phyloP scores from a whole-genome alignment of 1,140 invertebrate species.

The Bacillus rossius region DNA sequence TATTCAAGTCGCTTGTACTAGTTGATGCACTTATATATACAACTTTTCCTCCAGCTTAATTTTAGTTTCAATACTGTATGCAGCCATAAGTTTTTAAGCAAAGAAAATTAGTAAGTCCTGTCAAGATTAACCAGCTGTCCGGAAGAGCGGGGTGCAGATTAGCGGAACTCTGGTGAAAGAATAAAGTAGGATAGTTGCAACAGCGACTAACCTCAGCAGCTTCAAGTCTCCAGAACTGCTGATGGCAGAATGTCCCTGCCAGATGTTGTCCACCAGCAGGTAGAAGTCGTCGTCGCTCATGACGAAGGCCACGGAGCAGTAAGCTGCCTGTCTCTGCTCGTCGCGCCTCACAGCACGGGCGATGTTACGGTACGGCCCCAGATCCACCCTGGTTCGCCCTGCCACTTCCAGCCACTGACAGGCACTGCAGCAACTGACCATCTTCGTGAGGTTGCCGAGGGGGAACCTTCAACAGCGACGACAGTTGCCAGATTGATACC shows the following conservation, averaged over 20 bases:
- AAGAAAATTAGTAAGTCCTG: too few relatives aligned
- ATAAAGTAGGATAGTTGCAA: too few relatives aligned
- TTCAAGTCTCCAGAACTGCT: slow-evolving; percentile 53
- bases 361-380: slow-evolving; percentile 55
- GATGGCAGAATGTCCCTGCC: slow-evolving; percentile 59
- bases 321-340: slow-evolving; percentile 35
- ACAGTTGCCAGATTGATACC: too few relatives aligned
- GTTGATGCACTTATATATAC: too few relatives aligned
- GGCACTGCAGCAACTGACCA: slow-evolving; percentile 45
- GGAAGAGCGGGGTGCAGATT: too few relatives aligned
- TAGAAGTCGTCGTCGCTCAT: slow-evolving; percentile 57
- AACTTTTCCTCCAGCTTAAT: too few relatives aligned
- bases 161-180: too few relatives aligned
- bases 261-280: slow-evolving; percentile 57
- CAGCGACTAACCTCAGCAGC: slow-evolving; percentile 33
- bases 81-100: too few relatives aligned
- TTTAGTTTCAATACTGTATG: too few relatives aligned
- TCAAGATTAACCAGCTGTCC: too few relatives aligned
- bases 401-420: slow-evolving; percentile 48
- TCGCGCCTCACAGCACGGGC: slow-evolving; percentile 52
- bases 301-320: slow-evolving; percentile 30
- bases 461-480: too few relatives aligned
- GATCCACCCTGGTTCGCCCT: slow-evolving; percentile 46
- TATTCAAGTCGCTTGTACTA: too few relatives aligned
- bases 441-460: slow-evolving; percentile 26